Conservation (phyloP, 2,797 vertebrate species). For the Mormyrops attenuatus region DNA sequence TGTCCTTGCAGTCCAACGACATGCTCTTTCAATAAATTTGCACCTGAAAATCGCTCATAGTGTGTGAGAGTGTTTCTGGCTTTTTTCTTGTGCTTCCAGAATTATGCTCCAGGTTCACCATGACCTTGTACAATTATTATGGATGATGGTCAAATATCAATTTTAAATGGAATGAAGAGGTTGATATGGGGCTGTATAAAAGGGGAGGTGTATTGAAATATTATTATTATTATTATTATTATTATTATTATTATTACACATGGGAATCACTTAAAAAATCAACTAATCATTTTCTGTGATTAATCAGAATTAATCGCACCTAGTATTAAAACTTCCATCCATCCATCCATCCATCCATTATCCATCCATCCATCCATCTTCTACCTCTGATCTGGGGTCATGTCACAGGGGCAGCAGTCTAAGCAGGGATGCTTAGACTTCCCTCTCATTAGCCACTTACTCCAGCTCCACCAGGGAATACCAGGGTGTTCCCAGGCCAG, state of each 20-base stretch:
- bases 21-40: background rate
- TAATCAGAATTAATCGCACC: background rate
- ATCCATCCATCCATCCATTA: background rate
- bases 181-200: background rate
- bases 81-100: background rate
- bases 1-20: background rate
- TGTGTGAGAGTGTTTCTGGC: background rate
- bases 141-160: background rate
- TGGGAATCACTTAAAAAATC: background rate
- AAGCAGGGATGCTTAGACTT: background rate
- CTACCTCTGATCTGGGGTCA: background rate
- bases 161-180: background rate
- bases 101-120: background rate
- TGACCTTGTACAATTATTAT: background rate
- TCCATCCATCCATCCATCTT: background rate
- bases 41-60: background rate
- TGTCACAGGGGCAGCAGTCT: background rate
- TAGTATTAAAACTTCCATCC: background rate
- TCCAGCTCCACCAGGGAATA: background rate
- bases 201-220: background rate
- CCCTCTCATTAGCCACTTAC: background rate
- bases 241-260: too few relatives aligned
- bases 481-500: background rate
- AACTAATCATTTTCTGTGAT: background rate
- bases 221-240: background rate